Conservation (phyloP, 2,113 vertebrate species). For the Tenrec ecaudatus region DNA sequence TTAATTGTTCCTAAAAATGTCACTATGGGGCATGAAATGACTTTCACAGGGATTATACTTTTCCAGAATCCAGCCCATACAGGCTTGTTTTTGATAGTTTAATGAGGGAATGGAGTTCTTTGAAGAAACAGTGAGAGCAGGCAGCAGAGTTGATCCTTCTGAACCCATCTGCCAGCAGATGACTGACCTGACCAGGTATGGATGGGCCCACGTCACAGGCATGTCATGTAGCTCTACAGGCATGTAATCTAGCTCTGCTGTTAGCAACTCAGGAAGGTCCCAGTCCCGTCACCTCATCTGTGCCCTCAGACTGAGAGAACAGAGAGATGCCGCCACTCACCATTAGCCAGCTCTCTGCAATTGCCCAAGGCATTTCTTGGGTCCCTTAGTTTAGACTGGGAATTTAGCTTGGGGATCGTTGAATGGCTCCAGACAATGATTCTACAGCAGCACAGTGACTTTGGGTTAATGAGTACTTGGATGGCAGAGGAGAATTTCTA, state of each 20-base stretch:
- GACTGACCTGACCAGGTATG: background rate
- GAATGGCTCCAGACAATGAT: background rate
- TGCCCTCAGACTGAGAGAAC: background rate
- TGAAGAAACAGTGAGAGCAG: background rate
- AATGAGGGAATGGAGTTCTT: background rate
- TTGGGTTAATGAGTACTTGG: slow-evolving; percentile 8
- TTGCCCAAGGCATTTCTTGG: background rate
- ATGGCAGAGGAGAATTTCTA: background rate
- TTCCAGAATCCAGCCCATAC: background rate
- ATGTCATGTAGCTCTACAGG: background rate
- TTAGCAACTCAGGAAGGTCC: background rate
- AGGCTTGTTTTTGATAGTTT: background rate
- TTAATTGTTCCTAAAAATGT: background rate
- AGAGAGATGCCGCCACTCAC: background rate
- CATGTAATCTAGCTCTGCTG: background rate
- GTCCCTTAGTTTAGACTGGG: slow-evolving; percentile 12
- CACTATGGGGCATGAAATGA: background rate
- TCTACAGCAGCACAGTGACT: background rate
- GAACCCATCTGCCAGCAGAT: background rate
- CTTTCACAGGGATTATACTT: background rate
- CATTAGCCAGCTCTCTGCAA: slow-evolving; percentile 19
- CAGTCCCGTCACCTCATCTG: background rate
- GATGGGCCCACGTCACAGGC: background rate
- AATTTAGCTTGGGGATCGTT: slow-evolving; percentile 45
- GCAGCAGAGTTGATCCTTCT: background rate